Evolutionary conservation across 2,113 vertebrate species (phyloP), one percentile per base, ranked within the genome.

Genomic region (Halcyon malimbica): DNA sequence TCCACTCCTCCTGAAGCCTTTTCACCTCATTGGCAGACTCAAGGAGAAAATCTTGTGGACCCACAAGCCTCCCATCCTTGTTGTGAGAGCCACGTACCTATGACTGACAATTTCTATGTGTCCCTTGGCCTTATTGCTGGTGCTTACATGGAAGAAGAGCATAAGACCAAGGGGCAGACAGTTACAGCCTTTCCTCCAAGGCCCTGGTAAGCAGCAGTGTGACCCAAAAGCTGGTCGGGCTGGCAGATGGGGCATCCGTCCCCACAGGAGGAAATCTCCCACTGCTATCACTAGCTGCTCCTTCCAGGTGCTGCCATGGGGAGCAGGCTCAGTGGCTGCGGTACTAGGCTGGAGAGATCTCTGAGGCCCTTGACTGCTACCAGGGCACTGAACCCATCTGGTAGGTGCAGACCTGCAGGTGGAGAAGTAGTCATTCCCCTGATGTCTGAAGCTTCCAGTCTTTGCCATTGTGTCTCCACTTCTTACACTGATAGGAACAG

Each of bases 251-350:
- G 29, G 13, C 16, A 16, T 60, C 29, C 42, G n/a, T 35, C 19
- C 37, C 37, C 35, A 42, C 31, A 68, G 53, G 13, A 68, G 15
- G 11, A 19, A 39, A 2, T n/a, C 17, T 57, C 24, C 50, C 29
- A n/a, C 35, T 15, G 18, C 18, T 9, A 12, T 12, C 24, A 20
- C 35, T 50, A 57, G 51, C 28, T 67, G 28, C 35, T 50, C 56
- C 42, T 67, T 76, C n/a, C n/a, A 23, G 16, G 17, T 37, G 33
- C 33, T 63, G 39, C 50, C 41, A 21, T 33, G 17, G 42, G 35
- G 6, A 16, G 51, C 31, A 69, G 37, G 20, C 3, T 68, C 44
- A 53, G 26, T 1, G 1, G 31, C 33, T 69, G 26, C 0, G 2
- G 19, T 42, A 9, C 24, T 25, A 11, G 8, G 26, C 46, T 44